Evolutionary conservation across 2,797 vertebrate species (phyloP).

Genomic region (Paedocypris micromegethes): DNA sequence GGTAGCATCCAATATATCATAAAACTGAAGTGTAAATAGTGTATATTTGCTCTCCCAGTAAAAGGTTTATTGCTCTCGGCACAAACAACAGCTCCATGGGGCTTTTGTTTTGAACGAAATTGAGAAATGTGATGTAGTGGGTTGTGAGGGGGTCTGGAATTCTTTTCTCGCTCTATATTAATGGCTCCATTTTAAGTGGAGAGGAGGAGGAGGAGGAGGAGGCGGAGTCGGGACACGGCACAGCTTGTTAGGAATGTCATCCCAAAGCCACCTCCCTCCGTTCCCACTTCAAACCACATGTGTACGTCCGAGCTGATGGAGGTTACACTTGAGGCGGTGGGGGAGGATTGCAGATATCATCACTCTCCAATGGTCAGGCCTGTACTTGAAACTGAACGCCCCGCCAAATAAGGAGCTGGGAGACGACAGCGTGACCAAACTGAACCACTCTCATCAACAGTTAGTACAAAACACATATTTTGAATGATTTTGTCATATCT

Average conservation of each 20-base stretch:
- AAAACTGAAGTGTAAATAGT: too few relatives aligned
- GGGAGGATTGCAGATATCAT: conserved; percentile 41
- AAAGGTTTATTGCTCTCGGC: not conserved
- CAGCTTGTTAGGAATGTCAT: conserved; percentile 62
- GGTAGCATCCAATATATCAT: too few relatives aligned
- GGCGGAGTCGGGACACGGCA: conserved; percentile 55
- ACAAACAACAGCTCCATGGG: conserved; percentile 11
- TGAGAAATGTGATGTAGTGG: conserved; percentile 14
- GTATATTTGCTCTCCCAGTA: not conserved
- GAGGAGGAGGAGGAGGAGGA: conserved; percentile 26
- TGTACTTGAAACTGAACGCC: conserved; percentile 53
- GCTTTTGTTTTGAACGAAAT: conserved; percentile 33
- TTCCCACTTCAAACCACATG: conserved; percentile 39
- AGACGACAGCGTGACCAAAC: conserved; percentile 15
- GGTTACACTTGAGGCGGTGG: conserved; percentile 29
- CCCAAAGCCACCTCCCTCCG: conserved; percentile 27
- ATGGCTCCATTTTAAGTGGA: conserved; percentile 47
- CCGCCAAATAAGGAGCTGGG: conserved; percentile 42
- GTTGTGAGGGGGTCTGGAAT: conserved; percentile 45
- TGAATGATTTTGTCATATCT: too few relatives aligned
- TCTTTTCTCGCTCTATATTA: conserved; percentile 47
- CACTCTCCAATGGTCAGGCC: conserved; percentile 53
- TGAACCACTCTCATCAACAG: too few relatives aligned
- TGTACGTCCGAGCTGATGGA: conserved; percentile 31
- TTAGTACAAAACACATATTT: too few relatives aligned